Evolutionary conservation across 1,140 invertebrate genomes (phyloP).

Genomic region (Chlorops oryzae): DNA sequence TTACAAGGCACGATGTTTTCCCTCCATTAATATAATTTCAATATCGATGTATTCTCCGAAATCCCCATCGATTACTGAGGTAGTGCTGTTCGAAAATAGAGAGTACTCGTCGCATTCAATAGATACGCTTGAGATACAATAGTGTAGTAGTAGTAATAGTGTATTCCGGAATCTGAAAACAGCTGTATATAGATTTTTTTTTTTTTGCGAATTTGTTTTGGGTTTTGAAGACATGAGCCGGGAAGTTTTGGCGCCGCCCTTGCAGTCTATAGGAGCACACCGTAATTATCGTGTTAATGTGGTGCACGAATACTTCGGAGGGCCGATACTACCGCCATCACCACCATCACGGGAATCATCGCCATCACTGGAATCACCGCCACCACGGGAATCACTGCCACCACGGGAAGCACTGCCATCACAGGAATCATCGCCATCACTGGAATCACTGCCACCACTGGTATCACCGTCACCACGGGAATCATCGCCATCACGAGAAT

Average conservation of each 20-base stretch:
- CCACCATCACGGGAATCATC: too few relatives aligned
- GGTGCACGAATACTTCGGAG: conserved; percentile 38
- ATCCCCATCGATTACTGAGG: too few relatives aligned
- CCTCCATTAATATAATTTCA: too few relatives aligned
- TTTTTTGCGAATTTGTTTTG: not conserved
- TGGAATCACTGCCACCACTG: not conserved
- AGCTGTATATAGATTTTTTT: too few relatives aligned
- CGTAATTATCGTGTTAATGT: conserved; percentile 37
- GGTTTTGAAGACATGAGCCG: conserved; percentile 29
- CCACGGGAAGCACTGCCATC: not conserved
- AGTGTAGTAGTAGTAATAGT: too few relatives aligned
- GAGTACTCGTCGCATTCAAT: too few relatives aligned
- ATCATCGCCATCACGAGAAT: not conserved
- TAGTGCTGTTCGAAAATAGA: too few relatives aligned
- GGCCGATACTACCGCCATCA: conserved; percentile 6
- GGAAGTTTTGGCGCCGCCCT: conserved; percentile 28
- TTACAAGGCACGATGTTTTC: too few relatives aligned
- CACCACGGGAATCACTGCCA: not conserved
- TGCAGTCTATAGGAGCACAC: conserved; percentile 27
- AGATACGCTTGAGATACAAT: too few relatives aligned
- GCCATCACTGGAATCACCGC: conserved; percentile 25
- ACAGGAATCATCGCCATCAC: not conserved
- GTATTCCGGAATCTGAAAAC: too few relatives aligned
- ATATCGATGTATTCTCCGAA: too few relatives aligned
- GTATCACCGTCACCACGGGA: not conserved